Percentiles rank a stretch among this genome's conserved stretches.
phyloP scores from a whole-genome alignment of 2,888 invertebrate genomes.

The Cheilosia grossa region DNA sequence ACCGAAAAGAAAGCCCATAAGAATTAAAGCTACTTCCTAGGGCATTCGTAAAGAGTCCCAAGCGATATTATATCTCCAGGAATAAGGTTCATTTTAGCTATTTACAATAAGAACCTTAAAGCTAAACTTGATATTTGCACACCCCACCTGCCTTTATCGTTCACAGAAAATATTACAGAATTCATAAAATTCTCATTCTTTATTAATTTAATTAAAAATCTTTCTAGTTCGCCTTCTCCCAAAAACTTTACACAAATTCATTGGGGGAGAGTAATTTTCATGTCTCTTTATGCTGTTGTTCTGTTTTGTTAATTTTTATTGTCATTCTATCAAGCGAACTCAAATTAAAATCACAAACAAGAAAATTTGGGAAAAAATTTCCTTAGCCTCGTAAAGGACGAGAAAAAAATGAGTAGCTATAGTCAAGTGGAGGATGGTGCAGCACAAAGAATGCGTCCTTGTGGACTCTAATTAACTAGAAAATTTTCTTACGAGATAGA shows the following conservation, averaged over 20 bases:
- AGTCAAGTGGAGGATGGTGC: background rate
- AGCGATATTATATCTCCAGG: background rate
- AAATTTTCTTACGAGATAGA: conserved; percentile 14
- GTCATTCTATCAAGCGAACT: background rate
- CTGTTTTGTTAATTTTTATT: conserved; percentile 5
- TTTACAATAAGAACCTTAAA: background rate
- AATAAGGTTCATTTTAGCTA: background rate
- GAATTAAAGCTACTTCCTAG: conserved; percentile 3
- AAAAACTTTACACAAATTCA: background rate
- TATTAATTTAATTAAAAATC: conserved; percentile 2
- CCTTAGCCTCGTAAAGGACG: background rate
- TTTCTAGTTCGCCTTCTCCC: too few species aligned
- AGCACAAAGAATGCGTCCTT: background rate
- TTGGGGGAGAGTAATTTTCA: background rate
- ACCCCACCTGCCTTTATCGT: background rate
- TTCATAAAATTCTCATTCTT: background rate
- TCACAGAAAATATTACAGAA: background rate
- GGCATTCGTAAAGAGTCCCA: conserved; percentile 18
- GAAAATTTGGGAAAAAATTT: conserved; percentile 12
- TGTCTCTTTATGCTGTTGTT: background rate
- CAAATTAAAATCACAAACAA: conserved; percentile 44
- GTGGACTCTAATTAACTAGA: conserved; percentile 44
- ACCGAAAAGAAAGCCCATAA: conserved; percentile 1
- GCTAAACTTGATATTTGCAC: background rate
- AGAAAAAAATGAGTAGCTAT: background rate